Evolutionary conservation across 2,888 invertebrate genomes (phyloP).

Genomic region (Archips crataeganus): DNA sequence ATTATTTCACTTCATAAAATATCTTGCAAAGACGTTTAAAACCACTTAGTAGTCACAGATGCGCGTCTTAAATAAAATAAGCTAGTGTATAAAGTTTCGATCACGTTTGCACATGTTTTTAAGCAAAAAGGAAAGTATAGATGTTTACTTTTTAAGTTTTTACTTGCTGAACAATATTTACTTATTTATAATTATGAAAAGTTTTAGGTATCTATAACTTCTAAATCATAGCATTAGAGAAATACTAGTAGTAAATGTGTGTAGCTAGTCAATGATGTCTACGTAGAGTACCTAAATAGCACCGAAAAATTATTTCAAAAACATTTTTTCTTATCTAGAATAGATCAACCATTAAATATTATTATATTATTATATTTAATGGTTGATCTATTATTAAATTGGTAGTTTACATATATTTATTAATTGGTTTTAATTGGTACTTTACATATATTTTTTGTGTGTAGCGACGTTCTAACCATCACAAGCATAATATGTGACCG

Average conservation of each 20-base stretch:
- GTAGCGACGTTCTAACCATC: neutral
- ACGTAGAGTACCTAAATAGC: neutral
- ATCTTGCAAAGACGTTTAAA: slow-evolving; percentile 16
- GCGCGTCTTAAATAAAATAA: slow-evolving; percentile 18
- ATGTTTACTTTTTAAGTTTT: neutral
- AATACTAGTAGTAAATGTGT: neutral
- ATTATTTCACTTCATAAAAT: slow-evolving; percentile 30
- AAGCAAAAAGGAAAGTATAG: neutral
- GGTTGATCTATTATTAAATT: no score
- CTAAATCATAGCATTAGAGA: neutral
- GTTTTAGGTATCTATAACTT: neutral
- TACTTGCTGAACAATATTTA: neutral
- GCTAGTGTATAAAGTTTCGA: slow-evolving; percentile 9
- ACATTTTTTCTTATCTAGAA: neutral
- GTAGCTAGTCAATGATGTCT: neutral
- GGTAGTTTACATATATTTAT: no score
- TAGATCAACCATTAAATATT: neutral
- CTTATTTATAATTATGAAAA: neutral
- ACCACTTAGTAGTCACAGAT: slow-evolving; percentile 36
- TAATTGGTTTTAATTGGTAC: neutral
- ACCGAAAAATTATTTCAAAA: neutral
- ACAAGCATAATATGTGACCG: slow-evolving; percentile 1
- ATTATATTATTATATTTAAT: neutral
- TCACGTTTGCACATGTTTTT: neutral
- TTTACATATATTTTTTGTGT: neutral